Conservation (phyloP, 2,888 invertebrate genomes). For the Amphipoea oculea region DNA sequence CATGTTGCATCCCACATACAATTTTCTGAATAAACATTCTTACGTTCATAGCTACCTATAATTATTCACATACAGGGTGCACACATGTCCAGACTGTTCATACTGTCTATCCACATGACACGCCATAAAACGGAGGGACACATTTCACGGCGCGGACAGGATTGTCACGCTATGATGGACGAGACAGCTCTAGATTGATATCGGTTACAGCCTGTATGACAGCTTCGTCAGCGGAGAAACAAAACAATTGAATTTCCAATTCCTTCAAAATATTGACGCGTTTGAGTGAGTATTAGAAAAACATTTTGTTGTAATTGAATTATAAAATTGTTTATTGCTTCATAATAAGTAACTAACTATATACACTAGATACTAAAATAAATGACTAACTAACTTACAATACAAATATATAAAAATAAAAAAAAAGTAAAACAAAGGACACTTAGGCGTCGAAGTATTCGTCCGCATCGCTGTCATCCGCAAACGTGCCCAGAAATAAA, state of each 20-base stretch:
- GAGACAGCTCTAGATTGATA: constrained; percentile 43
- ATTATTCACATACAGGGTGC: not conserved
- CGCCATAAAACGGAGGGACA: constrained; percentile 17
- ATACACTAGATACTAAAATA: too few species aligned
- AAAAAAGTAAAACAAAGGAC: too few species aligned
- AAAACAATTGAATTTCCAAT: constrained; percentile 3
- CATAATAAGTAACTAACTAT: too few species aligned
- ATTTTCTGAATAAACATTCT: not conserved
- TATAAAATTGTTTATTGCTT: too few species aligned
- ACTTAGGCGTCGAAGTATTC: too few species aligned
- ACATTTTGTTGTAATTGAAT: not conserved
- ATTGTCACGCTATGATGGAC: constrained; percentile 35
- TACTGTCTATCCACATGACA: not conserved
- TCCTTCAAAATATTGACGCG: not conserved
- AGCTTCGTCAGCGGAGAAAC: not conserved
- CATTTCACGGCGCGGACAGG: constrained; percentile 15
- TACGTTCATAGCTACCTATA: not conserved
- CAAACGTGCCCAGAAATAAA: too few species aligned
- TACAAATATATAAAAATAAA: too few species aligned
- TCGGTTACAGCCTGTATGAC: not conserved
- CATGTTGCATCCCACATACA: too few species aligned
- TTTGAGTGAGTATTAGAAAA: not conserved
- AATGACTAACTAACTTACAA: too few species aligned
- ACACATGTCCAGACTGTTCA: not conserved
- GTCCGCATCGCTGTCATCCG: too few species aligned